Conservation (phyloP, 2,888 invertebrate genomes). For the Dermolepida albohirtum region DNA sequence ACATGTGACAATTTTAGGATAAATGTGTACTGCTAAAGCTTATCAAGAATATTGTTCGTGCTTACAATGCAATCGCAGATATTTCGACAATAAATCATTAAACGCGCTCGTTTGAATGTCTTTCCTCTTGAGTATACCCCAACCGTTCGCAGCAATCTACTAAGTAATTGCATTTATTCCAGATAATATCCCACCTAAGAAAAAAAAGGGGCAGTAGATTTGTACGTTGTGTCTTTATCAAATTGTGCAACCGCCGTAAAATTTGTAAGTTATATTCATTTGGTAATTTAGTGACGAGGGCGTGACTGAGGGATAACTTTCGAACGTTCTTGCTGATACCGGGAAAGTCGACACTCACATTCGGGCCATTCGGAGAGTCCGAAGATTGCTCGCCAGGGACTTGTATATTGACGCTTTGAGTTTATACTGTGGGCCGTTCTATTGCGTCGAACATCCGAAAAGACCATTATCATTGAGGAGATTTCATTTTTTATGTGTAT, state of each 20-base stretch:
- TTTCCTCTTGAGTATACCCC: too few species aligned
- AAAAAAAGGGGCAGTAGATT: conserved; percentile 1
- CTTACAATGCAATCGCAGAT: too few species aligned
- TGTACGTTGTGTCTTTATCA: conserved; percentile 43
- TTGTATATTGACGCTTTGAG: conserved; percentile 39
- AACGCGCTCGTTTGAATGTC: too few species aligned
- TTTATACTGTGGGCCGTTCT: conserved; percentile 14
- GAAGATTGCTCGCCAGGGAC: conserved; percentile 40
- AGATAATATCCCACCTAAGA: neutral
- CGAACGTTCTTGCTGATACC: conserved; percentile 41
- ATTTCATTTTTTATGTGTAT: conserved; percentile 31
- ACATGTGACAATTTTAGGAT: too few species aligned
- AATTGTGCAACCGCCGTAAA: conserved; percentile 51
- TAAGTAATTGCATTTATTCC: too few species aligned
- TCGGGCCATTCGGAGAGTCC: conserved; percentile 42
- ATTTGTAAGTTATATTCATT: conserved; percentile 50
- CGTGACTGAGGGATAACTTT: conserved; percentile 41
- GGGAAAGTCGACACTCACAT: conserved; percentile 41
- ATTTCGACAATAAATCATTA: too few species aligned
- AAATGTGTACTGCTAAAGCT: too few species aligned
- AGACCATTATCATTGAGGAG: conserved; percentile 30
- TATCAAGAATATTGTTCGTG: too few species aligned
- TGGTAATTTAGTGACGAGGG: conserved; percentile 47
- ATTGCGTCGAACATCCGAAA: conserved; percentile 33
- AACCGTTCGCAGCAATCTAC: too few species aligned